Evolutionary conservation across 2,797 vertebrate species (phyloP).

Genomic region (Erethizon dorsatum): DNA sequence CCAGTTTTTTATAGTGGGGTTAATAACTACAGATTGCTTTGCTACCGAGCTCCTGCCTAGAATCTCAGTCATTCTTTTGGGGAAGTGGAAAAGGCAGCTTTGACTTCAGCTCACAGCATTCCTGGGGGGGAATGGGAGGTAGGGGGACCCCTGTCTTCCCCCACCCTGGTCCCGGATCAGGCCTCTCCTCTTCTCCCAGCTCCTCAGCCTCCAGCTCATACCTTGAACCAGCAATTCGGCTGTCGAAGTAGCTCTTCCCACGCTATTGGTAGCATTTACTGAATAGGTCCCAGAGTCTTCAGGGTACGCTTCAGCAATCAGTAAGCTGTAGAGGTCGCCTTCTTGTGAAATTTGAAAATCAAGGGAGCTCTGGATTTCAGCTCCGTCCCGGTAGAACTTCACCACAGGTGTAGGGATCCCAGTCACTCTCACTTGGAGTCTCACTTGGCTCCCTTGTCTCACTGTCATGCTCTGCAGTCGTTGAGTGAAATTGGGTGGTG

Average conservation of each 20-base stretch:
- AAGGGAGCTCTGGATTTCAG: slow-evolving; percentile 98
- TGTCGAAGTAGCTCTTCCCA: slow-evolving; percentile 98
- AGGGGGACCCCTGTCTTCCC: accelerated
- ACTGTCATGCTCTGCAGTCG: slow-evolving; percentile 97
- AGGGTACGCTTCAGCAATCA: slow-evolving; percentile 98
- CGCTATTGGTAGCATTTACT: slow-evolving; percentile 96
- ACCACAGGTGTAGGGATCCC: slow-evolving; percentile 99
- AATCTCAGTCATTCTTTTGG: not conserved
- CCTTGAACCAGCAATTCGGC: slow-evolving; percentile 97
- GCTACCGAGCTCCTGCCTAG: not conserved
- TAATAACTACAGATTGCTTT: not conserved
- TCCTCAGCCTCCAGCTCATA: slow-evolving; percentile 72
- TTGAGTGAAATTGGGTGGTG: slow-evolving; percentile 97
- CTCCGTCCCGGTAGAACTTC: slow-evolving; percentile 99
- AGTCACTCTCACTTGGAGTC: slow-evolving; percentile 96
- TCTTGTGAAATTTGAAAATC: slow-evolving; percentile 99
- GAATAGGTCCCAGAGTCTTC: slow-evolving; percentile 99
- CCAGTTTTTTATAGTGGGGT: not conserved
- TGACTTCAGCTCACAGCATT: not conserved
- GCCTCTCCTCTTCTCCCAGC: not conserved
- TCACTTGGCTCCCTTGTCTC: slow-evolving; percentile 98
- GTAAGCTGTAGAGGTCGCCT: slow-evolving; percentile 97
- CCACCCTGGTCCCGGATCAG: not conserved
- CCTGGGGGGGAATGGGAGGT: not conserved
- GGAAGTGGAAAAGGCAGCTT: slow-evolving; percentile 10